A percentile compares a stretch with the other conserved stretches of the same genome.
Evolutionary conservation across 2,888 invertebrate species (phyloP).

Genomic region (Reticulitermes lucifugus): DNA sequence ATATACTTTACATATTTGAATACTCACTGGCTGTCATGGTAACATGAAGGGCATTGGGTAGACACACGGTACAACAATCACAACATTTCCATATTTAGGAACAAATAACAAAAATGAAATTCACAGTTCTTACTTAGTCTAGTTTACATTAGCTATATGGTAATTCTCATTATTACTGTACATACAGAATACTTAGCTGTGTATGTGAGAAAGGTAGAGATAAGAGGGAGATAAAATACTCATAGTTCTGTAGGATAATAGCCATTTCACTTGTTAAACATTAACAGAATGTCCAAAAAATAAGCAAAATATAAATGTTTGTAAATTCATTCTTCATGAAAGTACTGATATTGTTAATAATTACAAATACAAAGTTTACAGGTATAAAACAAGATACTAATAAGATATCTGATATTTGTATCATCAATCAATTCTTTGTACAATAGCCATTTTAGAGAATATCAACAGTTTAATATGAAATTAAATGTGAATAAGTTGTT

Average conservation of each 20-base stretch:
- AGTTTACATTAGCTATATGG: slow-evolving; percentile 43
- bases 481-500: too few relatives aligned
- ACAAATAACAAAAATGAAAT: slow-evolving; percentile 50
- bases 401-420: too few relatives aligned
- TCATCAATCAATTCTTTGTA: too few relatives aligned
- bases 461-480: too few relatives aligned
- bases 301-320: not conserved
- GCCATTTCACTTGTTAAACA: not conserved
- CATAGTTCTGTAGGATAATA: not conserved
- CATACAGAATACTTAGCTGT: slow-evolving; percentile 40
- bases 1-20: not conserved
- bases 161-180: slow-evolving; percentile 39
- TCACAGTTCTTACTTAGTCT: slow-evolving; percentile 33
- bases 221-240: slow-evolving; percentile 39
- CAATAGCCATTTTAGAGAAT: too few relatives aligned
- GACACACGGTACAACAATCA: slow-evolving; percentile 38
- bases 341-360: too few relatives aligned
- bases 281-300: not conserved
- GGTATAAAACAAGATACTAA: too few relatives aligned
- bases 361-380: too few relatives aligned
- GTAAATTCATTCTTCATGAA: too few relatives aligned
- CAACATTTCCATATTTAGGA: slow-evolving; percentile 37
- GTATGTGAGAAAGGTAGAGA: slow-evolving; percentile 42
- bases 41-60: slow-evolving; percentile 16
- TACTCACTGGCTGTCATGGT: not conserved